phyloP scores from a whole-genome alignment of 2,888 invertebrate genomes.

The Dendrolimus houi region DNA sequence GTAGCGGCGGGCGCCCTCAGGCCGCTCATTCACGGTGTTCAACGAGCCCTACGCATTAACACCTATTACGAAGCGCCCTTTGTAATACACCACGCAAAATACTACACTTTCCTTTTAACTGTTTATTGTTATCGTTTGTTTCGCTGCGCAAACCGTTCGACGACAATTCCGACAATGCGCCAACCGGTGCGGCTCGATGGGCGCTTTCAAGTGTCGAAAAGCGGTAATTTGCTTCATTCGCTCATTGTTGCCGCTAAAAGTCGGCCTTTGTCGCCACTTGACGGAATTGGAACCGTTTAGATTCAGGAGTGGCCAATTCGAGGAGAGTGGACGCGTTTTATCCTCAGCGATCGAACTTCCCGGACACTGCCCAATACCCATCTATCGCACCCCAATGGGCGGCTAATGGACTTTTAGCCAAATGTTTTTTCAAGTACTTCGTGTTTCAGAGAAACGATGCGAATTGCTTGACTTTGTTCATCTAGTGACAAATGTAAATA shows the following conservation, averaged over 20 bases:
- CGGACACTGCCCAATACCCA: constrained; percentile 13
- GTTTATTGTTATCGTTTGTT: constrained; percentile 74
- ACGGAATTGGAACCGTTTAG: constrained; percentile 72
- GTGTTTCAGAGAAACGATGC: not conserved
- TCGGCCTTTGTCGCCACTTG: constrained; percentile 70
- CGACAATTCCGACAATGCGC: constrained; percentile 41
- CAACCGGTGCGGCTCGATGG: constrained; percentile 57
- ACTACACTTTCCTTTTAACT: constrained; percentile 72
- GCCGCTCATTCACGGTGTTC: constrained; percentile 48
- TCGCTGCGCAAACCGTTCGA: constrained; percentile 66
- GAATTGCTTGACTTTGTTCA: too few species aligned
- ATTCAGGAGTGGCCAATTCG: constrained; percentile 66
- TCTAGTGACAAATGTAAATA: too few species aligned
- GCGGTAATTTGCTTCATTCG: constrained; percentile 72
- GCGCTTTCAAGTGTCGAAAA: constrained; percentile 69
- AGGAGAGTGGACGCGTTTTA: constrained; percentile 57
- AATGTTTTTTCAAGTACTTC: constrained; percentile 5
- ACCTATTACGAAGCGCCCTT: constrained; percentile 58
- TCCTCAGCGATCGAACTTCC: constrained; percentile 11
- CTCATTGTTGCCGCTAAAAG: constrained; percentile 71
- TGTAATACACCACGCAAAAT: constrained; percentile 57
- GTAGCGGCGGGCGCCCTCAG: constrained; percentile 25
- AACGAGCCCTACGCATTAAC: constrained; percentile 64
- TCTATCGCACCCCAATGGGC: constrained; percentile 19
- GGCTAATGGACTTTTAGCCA: constrained; percentile 20